A percentile compares a stretch with the other conserved stretches of the same genome.
These are phyloP conservation scores for Bombus pascuorum DNA, from an alignment of 1,140 invertebrate species.

Conservation along the genomic window DNA sequence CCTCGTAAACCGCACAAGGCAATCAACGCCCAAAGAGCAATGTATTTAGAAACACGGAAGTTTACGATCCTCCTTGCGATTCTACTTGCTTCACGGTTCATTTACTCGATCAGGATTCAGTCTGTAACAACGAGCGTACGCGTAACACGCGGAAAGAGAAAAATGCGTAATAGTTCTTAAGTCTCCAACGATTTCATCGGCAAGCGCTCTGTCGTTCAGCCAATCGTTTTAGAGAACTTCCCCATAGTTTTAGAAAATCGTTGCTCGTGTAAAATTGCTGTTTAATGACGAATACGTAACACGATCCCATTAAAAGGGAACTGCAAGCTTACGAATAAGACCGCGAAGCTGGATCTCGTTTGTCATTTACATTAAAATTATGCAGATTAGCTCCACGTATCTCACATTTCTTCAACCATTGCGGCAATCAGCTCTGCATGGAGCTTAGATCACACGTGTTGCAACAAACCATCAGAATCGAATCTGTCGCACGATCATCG, in stretches of 20 bases:
- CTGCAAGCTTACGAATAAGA: background rate
- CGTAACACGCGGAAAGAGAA: background rate
- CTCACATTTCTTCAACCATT: background rate
- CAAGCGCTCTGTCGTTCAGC: background rate
- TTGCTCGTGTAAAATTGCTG: background rate
- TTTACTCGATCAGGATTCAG: slow-evolving; percentile 1
- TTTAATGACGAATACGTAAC: background rate
- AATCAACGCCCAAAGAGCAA: background rate
- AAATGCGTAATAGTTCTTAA: slow-evolving; percentile 1
- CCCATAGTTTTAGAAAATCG: too few species aligned
- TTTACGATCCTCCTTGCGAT: background rate
- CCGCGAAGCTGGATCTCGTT: too few species aligned
- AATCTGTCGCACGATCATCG: slow-evolving; percentile 20
- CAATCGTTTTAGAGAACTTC: background rate
- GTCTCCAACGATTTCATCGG: background rate
- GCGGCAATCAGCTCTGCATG: slow-evolving; percentile 14
- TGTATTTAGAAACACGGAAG: slow-evolving; percentile 3
- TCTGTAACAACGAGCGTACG: background rate
- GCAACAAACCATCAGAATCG: background rate
- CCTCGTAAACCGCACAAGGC: too few species aligned
- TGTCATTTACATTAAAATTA: background rate
- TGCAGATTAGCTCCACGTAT: background rate
- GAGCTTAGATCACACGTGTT: slow-evolving; percentile 16
- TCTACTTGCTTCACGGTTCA: background rate
- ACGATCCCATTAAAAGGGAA: background rate